These are phyloP conservation scores for Aricia agestis DNA, from an alignment of 1,140 invertebrate species.

Conservation along the genomic window DNA sequence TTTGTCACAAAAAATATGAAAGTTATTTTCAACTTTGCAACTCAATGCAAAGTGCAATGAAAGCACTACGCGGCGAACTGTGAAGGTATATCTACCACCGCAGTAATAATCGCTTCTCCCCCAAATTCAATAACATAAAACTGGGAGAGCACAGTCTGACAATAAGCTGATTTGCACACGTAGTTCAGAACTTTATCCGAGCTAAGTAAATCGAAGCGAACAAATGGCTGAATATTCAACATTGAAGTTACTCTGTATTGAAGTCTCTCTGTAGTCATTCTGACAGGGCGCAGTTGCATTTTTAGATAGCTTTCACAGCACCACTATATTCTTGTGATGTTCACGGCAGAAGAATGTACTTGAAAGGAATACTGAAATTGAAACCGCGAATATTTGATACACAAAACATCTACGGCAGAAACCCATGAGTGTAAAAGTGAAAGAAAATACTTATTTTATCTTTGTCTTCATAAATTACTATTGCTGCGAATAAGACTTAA, in stretches of 20 bases:
- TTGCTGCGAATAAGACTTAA: too few relatives aligned
- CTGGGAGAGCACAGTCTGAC: background rate
- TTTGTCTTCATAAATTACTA: too few relatives aligned
- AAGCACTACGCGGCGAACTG: background rate
- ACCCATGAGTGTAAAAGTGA: too few relatives aligned
- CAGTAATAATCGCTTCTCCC: background rate
- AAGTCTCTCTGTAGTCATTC: background rate
- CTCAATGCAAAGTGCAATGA: too few relatives aligned
- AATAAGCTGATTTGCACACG: slow-evolving; percentile 15
- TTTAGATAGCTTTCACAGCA: background rate
- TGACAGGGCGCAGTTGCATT: background rate
- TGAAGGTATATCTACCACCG: background rate
- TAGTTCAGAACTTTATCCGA: background rate
- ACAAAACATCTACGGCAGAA: too few relatives aligned
- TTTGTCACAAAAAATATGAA: too few relatives aligned
- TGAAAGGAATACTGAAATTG: too few relatives aligned
- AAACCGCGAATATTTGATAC: too few relatives aligned
- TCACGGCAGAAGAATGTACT: too few relatives aligned
- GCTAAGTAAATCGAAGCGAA: background rate
- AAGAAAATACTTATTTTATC: too few relatives aligned
- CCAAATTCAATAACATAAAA: background rate
- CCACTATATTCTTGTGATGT: background rate
- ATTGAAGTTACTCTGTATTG: background rate
- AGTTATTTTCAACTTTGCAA: too few relatives aligned
- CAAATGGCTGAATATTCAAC: slow-evolving; percentile 11